phyloP scores from a whole-genome alignment of 2,113 vertebrate species.

The Syngnathoides biaculeatus region DNA sequence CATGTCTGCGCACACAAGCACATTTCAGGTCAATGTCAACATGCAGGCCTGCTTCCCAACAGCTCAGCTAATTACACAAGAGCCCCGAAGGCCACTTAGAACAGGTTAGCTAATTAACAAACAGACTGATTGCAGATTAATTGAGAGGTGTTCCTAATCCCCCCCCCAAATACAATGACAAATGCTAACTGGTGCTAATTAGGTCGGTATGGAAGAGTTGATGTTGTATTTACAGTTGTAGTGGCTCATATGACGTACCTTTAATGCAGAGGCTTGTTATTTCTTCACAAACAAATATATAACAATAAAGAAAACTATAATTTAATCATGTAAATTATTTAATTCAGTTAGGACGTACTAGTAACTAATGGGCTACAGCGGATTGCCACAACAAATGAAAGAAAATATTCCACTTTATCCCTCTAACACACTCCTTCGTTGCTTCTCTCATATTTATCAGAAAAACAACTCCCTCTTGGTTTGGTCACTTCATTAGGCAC shows the following conservation, averaged over 20 bases:
- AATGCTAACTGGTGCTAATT: constrained; percentile 69
- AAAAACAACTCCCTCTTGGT: constrained; percentile 47
- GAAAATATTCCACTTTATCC: constrained; percentile 24
- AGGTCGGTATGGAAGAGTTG: constrained; percentile 52
- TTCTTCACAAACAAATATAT: not conserved
- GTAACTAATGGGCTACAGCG: constrained; percentile 25
- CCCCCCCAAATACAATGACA: constrained; percentile 69
- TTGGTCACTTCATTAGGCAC: not conserved
- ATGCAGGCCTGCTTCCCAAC: constrained; percentile 58
- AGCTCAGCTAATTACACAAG: constrained; percentile 74
- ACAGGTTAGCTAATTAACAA: constrained; percentile 75
- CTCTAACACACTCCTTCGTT: not conserved
- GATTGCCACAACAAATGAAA: constrained; percentile 40
- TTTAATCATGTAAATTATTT: constrained; percentile 8
- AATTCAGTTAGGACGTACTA: not conserved
- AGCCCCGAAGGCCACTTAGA: constrained; percentile 71
- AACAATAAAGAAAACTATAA: not conserved
- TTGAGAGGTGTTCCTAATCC: constrained; percentile 74
- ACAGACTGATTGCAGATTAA: constrained; percentile 74
- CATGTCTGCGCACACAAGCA: constrained; percentile 12
- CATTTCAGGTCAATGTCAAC: constrained; percentile 69
- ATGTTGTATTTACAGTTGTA: constrained; percentile 59
- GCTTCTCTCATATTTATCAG: constrained; percentile 35
- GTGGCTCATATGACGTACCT: constrained; percentile 38
- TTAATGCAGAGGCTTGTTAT: constrained; percentile 28